These are phyloP conservation scores for Stigmatopora nigra DNA, from an alignment of 2,113 vertebrate genomes.

Conservation along the genomic window DNA sequence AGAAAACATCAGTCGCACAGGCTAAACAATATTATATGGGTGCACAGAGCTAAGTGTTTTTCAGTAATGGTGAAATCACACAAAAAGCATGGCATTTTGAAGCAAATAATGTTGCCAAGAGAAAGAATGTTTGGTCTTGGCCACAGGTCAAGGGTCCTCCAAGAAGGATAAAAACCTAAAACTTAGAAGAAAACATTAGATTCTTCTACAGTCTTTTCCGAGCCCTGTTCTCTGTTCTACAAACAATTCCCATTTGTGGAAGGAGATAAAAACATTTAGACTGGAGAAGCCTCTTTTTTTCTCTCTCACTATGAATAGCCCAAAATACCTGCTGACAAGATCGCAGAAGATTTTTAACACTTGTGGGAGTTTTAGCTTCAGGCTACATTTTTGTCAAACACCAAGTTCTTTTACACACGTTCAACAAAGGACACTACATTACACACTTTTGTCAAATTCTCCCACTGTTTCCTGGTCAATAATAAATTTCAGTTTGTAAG, in stretches of 20 bases:
- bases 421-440: no score
- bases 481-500: no score
- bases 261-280: not conserved
- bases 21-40: no score
- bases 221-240: not conserved
- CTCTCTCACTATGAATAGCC: not conserved
- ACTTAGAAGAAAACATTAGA: not conserved
- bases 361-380: no score
- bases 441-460: no score
- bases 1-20: constrained; percentile 33
- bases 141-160: not conserved
- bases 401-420: no score
- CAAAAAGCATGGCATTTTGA: constrained; percentile 21
- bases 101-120: not conserved
- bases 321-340: not conserved
- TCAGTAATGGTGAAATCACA: not conserved
- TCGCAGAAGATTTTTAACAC: not conserved
- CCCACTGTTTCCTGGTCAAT: no score
- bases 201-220: not conserved
- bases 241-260: not conserved
- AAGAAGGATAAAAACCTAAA: not conserved
- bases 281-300: not conserved
- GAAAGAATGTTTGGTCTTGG: not conserved
- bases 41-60: not conserved
- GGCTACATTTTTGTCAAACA: no score